Percentiles rank a stretch among this genome's conserved stretches.
These are phyloP conservation scores for Ophion ventricosus DNA, from an alignment of 2,888 invertebrate genomes.

Conservation along the genomic window DNA sequence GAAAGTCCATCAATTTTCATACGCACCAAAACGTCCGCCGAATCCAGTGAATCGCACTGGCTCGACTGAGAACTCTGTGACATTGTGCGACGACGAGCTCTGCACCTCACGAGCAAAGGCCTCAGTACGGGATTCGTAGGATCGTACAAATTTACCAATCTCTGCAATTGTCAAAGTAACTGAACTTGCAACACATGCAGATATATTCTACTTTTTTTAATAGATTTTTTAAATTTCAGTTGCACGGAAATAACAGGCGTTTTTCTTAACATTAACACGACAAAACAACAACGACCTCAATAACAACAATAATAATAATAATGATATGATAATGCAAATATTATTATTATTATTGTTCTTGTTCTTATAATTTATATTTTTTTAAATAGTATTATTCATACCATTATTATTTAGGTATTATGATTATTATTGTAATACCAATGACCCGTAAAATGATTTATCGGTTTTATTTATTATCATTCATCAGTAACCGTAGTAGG, in stretches of 20 bases:
- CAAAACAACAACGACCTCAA: too few relatives aligned
- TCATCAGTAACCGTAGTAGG: neutral
- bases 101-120: slow-evolving; percentile 83
- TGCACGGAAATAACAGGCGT: too few relatives aligned
- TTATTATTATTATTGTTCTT: too few relatives aligned
- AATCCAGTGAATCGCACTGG: slow-evolving; percentile 84
- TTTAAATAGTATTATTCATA: too few relatives aligned
- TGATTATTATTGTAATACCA: too few relatives aligned
- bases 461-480: too few relatives aligned
- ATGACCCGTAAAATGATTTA: too few relatives aligned
- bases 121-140: slow-evolving; percentile 86
- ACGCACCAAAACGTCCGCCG: slow-evolving; percentile 75
- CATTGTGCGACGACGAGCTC: slow-evolving; percentile 77
- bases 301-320: too few relatives aligned
- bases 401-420: too few relatives aligned
- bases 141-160: slow-evolving; percentile 86
- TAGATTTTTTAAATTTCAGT: neutral
- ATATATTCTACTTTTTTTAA: neutral
- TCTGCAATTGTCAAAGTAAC: slow-evolving; percentile 71
- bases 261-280: too few relatives aligned
- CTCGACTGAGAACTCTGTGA: slow-evolving; percentile 84
- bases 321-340: too few relatives aligned
- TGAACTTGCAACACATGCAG: neutral
- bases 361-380: too few relatives aligned
- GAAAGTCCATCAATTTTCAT: neutral